phyloP scores from a whole-genome alignment of 2,113 vertebrate species.

The Sceloporus undulatus region DNA sequence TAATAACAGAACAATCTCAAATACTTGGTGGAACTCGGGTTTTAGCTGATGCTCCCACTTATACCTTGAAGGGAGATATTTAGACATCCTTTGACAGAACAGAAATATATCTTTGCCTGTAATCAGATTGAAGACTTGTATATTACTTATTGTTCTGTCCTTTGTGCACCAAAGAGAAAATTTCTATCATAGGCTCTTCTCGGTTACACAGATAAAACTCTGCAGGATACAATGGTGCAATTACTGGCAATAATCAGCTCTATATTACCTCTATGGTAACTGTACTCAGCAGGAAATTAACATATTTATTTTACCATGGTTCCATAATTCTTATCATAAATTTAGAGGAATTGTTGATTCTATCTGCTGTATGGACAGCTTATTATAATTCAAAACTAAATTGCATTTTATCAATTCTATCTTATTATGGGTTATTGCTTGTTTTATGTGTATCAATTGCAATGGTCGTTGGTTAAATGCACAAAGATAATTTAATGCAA shows the following conservation, averaged over 20 bases:
- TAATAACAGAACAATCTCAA: neutral
- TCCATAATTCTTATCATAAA: neutral
- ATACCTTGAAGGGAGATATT: neutral
- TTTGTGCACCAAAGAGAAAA: neutral
- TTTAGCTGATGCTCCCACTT: neutral
- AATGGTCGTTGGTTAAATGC: neutral
- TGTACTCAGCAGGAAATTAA: neutral
- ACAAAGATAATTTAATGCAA: neutral
- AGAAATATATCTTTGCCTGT: neutral
- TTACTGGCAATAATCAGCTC: neutral
- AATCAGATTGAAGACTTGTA: neutral
- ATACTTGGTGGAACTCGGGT: neutral
- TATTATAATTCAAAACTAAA: neutral
- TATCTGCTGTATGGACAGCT: neutral
- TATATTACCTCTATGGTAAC: neutral
- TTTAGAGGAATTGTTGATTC: neutral
- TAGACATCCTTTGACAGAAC: neutral
- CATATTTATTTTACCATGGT: neutral
- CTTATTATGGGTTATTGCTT: neutral
- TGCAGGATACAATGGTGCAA: neutral
- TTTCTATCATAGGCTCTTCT: neutral
- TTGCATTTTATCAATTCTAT: neutral
- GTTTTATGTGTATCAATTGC: neutral
- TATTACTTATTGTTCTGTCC: neutral
- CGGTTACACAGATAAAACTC: neutral